Base-by-base conservation (phyloP, 2,797 vertebrate genomes). In the Falco naumanni region DNA sequence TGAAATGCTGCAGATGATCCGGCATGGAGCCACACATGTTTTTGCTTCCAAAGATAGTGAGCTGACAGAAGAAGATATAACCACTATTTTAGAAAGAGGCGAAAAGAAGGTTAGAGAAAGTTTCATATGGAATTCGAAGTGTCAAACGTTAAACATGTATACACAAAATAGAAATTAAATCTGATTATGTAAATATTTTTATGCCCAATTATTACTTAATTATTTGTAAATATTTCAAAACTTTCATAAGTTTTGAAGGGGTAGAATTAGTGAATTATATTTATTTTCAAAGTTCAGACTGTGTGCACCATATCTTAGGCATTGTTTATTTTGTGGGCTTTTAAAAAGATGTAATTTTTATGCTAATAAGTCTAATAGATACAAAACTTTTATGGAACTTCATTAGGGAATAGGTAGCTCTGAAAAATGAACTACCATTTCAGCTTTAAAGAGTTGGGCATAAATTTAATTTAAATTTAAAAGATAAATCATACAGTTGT, bases 1-100 rank as follows among this genome's bases (percentile, higher is more conserved):
- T 85, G 99, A 99, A 97, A 99, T 99, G 98, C 96, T 99, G 87
- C 99, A 99, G 97, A 99, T 99, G 98, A 99, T 99, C 86, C 98
- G 98, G 5, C 98, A 99, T 5, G 99, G 99, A 54, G 99, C 98
- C 29, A 99, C 98, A 0, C 98, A 99, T 14, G 99, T 99, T 51
- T 99, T 99, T 88, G 98, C 99, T 92, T 99, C 98, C 92, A 99
- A 99, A 95, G 98, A 99, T 56, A 99, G 98, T 34, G 98, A 99
- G 87, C 96, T 99, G 92, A 99, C 98, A 33, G 99, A 99, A 64
- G 99, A 99, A 93, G 98, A 99, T 72, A 99, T 99, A 74, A 97
- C 95, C 90, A 98, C 98, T 53, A 98, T 99, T 93, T 94, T 99
- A 90, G 98, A 99, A 97, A 98, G 98, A 97, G 98, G 99, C 26